Conservation (phyloP, 2,113 vertebrate genomes). For the Brachyhypopomus occidentalis region DNA sequence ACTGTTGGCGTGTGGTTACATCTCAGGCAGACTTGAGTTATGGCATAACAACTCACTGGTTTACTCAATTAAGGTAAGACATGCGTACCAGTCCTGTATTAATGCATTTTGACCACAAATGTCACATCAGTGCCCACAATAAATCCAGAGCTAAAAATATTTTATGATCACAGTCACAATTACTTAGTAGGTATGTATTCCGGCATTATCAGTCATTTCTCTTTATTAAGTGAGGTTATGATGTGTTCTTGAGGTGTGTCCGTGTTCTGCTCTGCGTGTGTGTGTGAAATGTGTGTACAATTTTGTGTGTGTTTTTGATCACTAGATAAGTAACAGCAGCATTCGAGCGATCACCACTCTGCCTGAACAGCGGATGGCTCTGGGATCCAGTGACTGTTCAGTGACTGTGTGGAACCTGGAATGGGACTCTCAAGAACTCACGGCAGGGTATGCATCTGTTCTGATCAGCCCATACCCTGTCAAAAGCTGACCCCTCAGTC, state of each 20-base stretch:
- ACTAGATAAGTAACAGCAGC: constrained; percentile 56
- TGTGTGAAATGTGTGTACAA: background rate
- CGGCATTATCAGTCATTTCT: too few relatives aligned
- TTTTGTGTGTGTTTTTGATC: constrained; percentile 28
- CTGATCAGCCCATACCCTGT: too few relatives aligned
- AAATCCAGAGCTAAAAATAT: too few relatives aligned
- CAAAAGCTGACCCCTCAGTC: too few relatives aligned
- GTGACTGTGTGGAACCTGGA: constrained; percentile 68
- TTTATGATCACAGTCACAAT: too few relatives aligned
- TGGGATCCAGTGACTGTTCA: constrained; percentile 48
- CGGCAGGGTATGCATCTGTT: constrained; percentile 50
- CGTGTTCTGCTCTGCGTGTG: background rate
- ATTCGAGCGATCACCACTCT: constrained; percentile 63
- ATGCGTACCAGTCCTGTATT: background rate
- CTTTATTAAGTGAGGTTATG: too few relatives aligned
- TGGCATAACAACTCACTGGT: constrained; percentile 66
- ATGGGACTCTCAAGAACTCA: constrained; percentile 54
- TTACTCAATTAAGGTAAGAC: constrained; percentile 67
- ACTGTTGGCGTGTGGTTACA: constrained; percentile 71
- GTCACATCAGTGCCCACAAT: too few relatives aligned
- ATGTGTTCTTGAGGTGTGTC: background rate
- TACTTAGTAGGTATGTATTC: too few relatives aligned
- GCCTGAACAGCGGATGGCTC: constrained; percentile 63
- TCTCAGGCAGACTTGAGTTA: constrained; percentile 75
- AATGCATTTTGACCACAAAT: too few relatives aligned